Percentiles rank a stretch among this genome's conserved stretches.
phyloP scores from a whole-genome alignment of 2,888 invertebrate species.

The Melanostoma scalare region DNA sequence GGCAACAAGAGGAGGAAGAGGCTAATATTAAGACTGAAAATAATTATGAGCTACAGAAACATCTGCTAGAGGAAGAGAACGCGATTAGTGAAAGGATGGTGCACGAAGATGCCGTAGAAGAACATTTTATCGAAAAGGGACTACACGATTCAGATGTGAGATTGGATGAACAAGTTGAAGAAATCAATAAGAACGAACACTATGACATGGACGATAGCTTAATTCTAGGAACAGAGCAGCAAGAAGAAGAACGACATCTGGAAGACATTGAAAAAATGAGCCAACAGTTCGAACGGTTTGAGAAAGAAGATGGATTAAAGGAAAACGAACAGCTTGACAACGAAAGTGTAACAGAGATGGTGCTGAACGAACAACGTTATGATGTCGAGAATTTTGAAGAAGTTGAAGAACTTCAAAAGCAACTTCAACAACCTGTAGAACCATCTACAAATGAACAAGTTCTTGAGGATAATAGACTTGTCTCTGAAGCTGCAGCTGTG shows the following conservation, averaged over 20 bases:
- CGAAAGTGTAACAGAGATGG: neutral
- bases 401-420: slow-evolving; percentile 18
- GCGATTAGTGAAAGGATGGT: slow-evolving; percentile 45
- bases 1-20: slow-evolving; percentile 26
- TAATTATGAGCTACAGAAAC: slow-evolving; percentile 12
- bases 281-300: slow-evolving; percentile 46
- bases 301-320: slow-evolving; percentile 35
- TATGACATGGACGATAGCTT: slow-evolving; percentile 35
- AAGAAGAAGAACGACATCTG: slow-evolving; percentile 36
- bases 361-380: slow-evolving; percentile 8
- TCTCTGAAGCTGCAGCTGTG: slow-evolving; percentile 25
- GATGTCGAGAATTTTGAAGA: neutral
- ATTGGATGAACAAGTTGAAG: slow-evolving; percentile 32
- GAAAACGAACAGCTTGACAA: slow-evolving; percentile 3
- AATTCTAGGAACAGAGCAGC: slow-evolving; percentile 28
- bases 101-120: slow-evolving; percentile 19
- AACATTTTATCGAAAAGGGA: slow-evolving; percentile 1
- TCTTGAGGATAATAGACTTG: slow-evolving; percentile 30
- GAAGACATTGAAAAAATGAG: slow-evolving; percentile 48
- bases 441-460: slow-evolving; percentile 9
- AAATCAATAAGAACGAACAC: slow-evolving; percentile 29
- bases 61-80: slow-evolving; percentile 29
- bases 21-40: slow-evolving; percentile 1
- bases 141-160: slow-evolving; percentile 18
- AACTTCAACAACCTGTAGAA: slow-evolving; percentile 33